A percentile compares a stretch with the other conserved stretches of the same genome.
phyloP scores from a whole-genome alignment of 1,140 invertebrate species.

The Drosophila varians region DNA sequence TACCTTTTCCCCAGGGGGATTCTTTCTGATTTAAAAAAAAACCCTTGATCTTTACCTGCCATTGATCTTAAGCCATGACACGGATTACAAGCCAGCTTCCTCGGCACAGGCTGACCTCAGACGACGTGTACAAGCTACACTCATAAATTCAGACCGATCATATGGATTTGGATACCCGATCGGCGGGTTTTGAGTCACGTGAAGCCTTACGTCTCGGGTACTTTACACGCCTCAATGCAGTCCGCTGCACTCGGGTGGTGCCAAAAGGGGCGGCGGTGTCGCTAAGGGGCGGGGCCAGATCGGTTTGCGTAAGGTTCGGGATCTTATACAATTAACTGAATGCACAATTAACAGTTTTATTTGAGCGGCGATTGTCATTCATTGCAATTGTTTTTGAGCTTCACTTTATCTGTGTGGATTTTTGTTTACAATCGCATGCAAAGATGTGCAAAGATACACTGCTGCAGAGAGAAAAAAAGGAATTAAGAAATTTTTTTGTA shows the following conservation, averaged over 20 bases:
- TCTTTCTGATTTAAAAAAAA: neutral
- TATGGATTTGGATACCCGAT: slow-evolving; percentile 36
- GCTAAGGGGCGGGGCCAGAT: slow-evolving; percentile 8
- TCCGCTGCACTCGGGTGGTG: slow-evolving; percentile 37
- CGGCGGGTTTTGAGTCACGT: slow-evolving; percentile 59
- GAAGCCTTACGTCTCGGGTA: slow-evolving; percentile 60
- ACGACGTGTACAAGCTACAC: slow-evolving; percentile 34
- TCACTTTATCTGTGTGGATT: slow-evolving; percentile 27
- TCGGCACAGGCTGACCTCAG: slow-evolving; percentile 49
- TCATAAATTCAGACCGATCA: slow-evolving; percentile 28
- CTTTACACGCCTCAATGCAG: slow-evolving; percentile 76
- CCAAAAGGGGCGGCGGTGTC: neutral
- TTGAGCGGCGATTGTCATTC: slow-evolving; percentile 50
- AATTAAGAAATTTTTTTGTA: neutral
- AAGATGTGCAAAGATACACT: slow-evolving; percentile 22
- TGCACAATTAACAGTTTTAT: slow-evolving; percentile 63
- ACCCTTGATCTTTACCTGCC: slow-evolving; percentile 14
- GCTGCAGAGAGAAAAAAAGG: neutral
- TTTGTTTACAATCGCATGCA: slow-evolving; percentile 17
- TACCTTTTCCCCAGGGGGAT: neutral
- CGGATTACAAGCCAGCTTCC: slow-evolving; percentile 47
- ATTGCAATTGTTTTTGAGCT: slow-evolving; percentile 49
- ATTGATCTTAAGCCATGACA: slow-evolving; percentile 73
- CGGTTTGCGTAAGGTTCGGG: slow-evolving; percentile 38
- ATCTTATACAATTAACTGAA: slow-evolving; percentile 58